phyloP scores from a whole-genome alignment of 2,888 invertebrate genomes.

The Zaprionus obscuricornis region DNA sequence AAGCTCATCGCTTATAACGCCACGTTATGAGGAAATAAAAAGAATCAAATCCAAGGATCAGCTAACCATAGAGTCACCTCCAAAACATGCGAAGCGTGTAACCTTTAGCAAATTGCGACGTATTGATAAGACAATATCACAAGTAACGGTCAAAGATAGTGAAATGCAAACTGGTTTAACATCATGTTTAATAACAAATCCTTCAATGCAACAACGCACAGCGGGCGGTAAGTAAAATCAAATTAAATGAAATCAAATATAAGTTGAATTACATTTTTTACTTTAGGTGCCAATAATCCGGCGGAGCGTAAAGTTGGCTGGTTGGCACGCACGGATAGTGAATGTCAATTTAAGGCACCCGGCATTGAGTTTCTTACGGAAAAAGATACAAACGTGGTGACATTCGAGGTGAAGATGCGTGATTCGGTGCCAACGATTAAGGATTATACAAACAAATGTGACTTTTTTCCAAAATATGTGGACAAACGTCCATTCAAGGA shows the following conservation, averaged over 20 bases:
- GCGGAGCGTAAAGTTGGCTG: slow-evolving; percentile 44
- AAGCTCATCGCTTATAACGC: slow-evolving; percentile 1
- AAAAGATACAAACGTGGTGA: slow-evolving; percentile 45
- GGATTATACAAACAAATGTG: slow-evolving; percentile 50
- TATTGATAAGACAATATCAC: not conserved
- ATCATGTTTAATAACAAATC: slow-evolving; percentile 54
- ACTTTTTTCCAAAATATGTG: slow-evolving; percentile 47
- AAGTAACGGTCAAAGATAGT: slow-evolving; percentile 30
- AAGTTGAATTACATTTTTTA: not conserved
- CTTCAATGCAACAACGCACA: slow-evolving; percentile 24
- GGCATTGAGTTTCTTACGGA: slow-evolving; percentile 53
- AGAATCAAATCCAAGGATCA: slow-evolving; percentile 30
- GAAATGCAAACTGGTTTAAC: slow-evolving; percentile 41
- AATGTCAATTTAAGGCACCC: slow-evolving; percentile 57
- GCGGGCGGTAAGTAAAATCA: slow-evolving; percentile 37
- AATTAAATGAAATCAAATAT: not conserved
- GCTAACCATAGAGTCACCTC: slow-evolving; percentile 22
- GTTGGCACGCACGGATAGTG: slow-evolving; percentile 59
- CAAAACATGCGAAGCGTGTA: slow-evolving; percentile 58
- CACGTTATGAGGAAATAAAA: not conserved
- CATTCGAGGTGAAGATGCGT: slow-evolving; percentile 67
- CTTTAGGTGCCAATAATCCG: slow-evolving; percentile 55
- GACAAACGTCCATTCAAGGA: slow-evolving; percentile 59
- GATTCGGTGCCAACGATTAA: slow-evolving; percentile 36
- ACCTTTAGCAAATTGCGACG: slow-evolving; percentile 42